Conservation (phyloP, 2,888 invertebrate genomes). For the Drosophila dives region DNA sequence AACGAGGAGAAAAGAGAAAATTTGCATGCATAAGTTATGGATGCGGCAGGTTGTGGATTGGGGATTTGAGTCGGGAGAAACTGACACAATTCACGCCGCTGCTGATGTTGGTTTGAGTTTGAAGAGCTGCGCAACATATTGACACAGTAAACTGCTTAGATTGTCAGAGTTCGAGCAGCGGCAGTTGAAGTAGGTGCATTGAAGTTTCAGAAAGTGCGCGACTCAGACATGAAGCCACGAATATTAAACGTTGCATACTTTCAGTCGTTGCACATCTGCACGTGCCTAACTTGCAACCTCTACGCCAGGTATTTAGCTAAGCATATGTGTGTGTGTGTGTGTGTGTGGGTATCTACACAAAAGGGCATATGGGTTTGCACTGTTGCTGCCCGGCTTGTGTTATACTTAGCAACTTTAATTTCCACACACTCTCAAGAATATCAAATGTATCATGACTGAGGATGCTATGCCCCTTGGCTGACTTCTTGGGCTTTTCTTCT, state of each 20-base stretch:
- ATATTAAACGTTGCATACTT: slow-evolving; percentile 57
- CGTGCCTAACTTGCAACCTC: slow-evolving; percentile 26
- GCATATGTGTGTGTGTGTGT: slow-evolving; percentile 19
- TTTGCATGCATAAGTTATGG: slow-evolving; percentile 80
- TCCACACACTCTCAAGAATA: slow-evolving; percentile 16
- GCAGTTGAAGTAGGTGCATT: slow-evolving; percentile 62
- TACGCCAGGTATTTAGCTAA: slow-evolving; percentile 4
- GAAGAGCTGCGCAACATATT: slow-evolving; percentile 67
- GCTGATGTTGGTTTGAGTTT: slow-evolving; percentile 12
- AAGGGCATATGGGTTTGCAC: slow-evolving; percentile 13
- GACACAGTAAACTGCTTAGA: slow-evolving; percentile 79
- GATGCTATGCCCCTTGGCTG: slow-evolving; percentile 41
- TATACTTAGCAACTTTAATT: slow-evolving; percentile 48
- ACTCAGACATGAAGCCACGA: slow-evolving; percentile 58
- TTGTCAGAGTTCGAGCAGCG: slow-evolving; percentile 75
- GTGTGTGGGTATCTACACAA: slow-evolving; percentile 30
- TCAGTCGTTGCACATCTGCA: slow-evolving; percentile 46
- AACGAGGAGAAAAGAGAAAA: slow-evolving; percentile 48
- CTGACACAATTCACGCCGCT: slow-evolving; percentile 34
- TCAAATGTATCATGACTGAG: slow-evolving; percentile 36
- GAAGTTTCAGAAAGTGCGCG: slow-evolving; percentile 60
- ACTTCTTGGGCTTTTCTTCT: slow-evolving; percentile 39
- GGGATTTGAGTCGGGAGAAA: slow-evolving; percentile 35
- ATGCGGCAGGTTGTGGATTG: slow-evolving; percentile 43
- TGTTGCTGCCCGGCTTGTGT: slow-evolving; percentile 22